phyloP scores from a whole-genome alignment of 2,888 invertebrate genomes.

The Brenthis ino region DNA sequence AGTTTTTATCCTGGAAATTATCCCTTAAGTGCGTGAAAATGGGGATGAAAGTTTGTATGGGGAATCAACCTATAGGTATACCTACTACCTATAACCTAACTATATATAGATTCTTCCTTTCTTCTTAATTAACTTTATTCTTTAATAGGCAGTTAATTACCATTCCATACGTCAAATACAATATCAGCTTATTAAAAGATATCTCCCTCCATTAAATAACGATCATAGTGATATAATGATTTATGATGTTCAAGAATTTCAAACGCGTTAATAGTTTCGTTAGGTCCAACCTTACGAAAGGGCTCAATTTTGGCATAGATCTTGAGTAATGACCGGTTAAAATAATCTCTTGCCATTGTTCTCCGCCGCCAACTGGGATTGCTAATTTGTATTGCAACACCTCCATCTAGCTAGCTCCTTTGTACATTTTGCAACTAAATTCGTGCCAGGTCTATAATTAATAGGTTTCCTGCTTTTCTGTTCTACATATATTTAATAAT shows the following conservation, averaged over 20 bases:
- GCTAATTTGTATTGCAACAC: conserved; percentile 38
- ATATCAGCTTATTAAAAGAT: background rate
- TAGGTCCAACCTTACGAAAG: conserved; percentile 34
- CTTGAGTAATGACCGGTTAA: conserved; percentile 26
- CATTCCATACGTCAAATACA: background rate
- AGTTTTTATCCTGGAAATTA: no score
- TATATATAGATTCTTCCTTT: no score
- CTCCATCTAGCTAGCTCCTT: conserved; percentile 12
- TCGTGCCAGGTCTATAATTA: conserved; percentile 9
- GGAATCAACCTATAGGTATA: no score
- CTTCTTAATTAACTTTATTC: no score
- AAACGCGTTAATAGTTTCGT: conserved; percentile 41
- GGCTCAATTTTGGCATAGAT: conserved; percentile 33
- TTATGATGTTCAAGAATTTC: conserved; percentile 32
- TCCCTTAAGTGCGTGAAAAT: no score
- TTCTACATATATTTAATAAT: no score
- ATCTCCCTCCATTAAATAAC: conserved; percentile 5
- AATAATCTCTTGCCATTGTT: conserved; percentile 36
- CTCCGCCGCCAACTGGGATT: conserved; percentile 36
- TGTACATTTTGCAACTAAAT: conserved; percentile 5
- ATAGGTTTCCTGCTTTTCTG: background rate
- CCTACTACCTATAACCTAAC: no score
- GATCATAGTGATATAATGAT: conserved; percentile 22
- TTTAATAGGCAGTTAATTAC: background rate
- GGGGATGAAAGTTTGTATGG: no score